These are phyloP conservation scores for Drosophila koepferae DNA, from an alignment of 2,888 invertebrate genomes.

Conservation along the genomic window DNA sequence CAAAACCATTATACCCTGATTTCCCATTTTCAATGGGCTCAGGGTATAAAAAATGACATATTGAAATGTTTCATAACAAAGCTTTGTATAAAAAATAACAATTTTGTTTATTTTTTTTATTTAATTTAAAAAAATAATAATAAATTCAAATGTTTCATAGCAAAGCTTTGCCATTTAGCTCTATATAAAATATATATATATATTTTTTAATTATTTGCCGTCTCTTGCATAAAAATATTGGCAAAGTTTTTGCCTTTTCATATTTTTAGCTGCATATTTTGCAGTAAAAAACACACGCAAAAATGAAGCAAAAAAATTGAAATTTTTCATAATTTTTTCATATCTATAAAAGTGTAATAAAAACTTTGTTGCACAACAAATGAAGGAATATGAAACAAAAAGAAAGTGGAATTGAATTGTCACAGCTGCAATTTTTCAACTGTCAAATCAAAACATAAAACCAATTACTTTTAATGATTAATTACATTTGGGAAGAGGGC, in stretches of 20 bases:
- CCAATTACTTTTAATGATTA: constrained; percentile 77
- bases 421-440: constrained; percentile 78
- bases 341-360: constrained; percentile 1
- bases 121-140: no score
- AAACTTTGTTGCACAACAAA: neutral
- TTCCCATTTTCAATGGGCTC: no score
- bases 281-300: neutral
- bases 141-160: neutral
- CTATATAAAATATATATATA: neutral
- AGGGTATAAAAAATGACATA: neutral
- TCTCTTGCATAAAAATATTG: neutral
- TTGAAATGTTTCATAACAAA: no score
- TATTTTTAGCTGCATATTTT: neutral
- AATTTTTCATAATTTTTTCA: constrained; percentile 20
- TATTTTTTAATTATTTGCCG: neutral
- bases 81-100: no score
- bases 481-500: constrained; percentile 51
- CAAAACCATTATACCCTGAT: no score
- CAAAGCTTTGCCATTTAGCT: neutral
- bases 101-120: no score
- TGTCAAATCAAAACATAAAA: constrained; percentile 79
- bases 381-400: constrained; percentile 1
- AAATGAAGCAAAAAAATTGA: neutral
- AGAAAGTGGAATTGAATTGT: constrained; percentile 58
- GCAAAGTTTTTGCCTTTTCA: neutral